Evolutionary conservation across 2,888 invertebrate species (phyloP).

Genomic region (Machimus rusticus): DNA sequence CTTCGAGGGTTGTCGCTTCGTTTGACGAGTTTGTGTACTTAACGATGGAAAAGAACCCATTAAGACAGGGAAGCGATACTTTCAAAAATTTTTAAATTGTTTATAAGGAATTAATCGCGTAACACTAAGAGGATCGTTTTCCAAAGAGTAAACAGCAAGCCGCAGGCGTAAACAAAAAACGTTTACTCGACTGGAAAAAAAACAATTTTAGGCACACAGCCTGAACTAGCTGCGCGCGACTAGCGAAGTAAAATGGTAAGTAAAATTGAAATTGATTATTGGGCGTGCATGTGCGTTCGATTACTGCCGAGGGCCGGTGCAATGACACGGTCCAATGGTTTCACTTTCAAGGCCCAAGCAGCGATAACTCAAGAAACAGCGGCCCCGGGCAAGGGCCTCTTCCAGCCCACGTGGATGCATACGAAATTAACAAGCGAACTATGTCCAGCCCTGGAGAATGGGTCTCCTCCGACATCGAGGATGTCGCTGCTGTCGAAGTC

Average conservation of each 20-base stretch:
- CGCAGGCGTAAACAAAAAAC: conserved; percentile 2
- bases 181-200: background rate
- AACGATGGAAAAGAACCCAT: background rate
- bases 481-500: background rate
- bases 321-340: conserved; percentile 26
- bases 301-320: conserved; percentile 18
- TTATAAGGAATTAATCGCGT: background rate
- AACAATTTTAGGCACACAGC: background rate
- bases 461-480: background rate
- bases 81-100: background rate
- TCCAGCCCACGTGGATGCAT: conserved; percentile 19
- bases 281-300: conserved; percentile 13
- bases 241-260: background rate
- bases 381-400: background rate
- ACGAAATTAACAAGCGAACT: background rate
- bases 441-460: background rate
- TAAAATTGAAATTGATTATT: background rate
- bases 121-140: conserved; percentile 6
- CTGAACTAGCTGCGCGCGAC: background rate
- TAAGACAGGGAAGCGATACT: background rate
- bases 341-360: conserved; percentile 30
- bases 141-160: background rate
- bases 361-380: background rate
- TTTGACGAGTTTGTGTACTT: background rate
- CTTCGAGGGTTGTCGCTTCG: background rate